Conservation (phyloP, 2,888 invertebrate species). For the Euclidia mi region DNA sequence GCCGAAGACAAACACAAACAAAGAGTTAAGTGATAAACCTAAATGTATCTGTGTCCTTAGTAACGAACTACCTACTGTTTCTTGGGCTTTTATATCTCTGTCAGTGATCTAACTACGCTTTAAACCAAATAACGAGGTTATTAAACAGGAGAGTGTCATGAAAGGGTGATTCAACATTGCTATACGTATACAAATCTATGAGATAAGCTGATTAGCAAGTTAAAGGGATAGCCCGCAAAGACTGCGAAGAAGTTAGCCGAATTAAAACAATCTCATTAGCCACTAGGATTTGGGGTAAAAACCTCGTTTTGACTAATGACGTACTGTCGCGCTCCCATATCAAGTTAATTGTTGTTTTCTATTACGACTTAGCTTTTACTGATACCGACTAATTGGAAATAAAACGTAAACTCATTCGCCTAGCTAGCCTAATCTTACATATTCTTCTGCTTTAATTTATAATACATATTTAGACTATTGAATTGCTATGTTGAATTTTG, state of each 20-base stretch:
- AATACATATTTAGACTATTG: background rate
- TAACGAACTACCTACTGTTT: constrained; percentile 21
- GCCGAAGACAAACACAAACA: constrained; percentile 6
- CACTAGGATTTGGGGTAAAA: constrained; percentile 61
- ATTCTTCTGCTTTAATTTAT: too few species aligned
- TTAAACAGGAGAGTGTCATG: constrained; percentile 65
- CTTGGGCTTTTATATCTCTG: constrained; percentile 7
- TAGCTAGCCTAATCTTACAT: too few species aligned
- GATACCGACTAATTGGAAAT: too few species aligned
- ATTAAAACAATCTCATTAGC: constrained; percentile 81
- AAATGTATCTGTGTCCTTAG: constrained; percentile 11
- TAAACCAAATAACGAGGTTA: constrained; percentile 27
- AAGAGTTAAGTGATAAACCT: constrained; percentile 15
- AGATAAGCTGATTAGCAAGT: constrained; percentile 83
- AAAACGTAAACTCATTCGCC: too few species aligned
- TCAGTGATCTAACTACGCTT: constrained; percentile 19
- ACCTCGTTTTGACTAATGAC: constrained; percentile 62
- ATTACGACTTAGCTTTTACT: constrained; percentile 6
- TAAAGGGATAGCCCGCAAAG: constrained; percentile 74
- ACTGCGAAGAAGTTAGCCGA: constrained; percentile 66
- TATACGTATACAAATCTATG: constrained; percentile 70
- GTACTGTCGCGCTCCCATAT: constrained; percentile 40
- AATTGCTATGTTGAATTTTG: too few species aligned
- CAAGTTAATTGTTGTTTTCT: constrained; percentile 52
- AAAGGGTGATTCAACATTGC: constrained; percentile 60